A percentile compares a stretch with the other conserved stretches of the same genome.
Evolutionary conservation across 2,113 vertebrate genomes (phyloP).

Genomic region (Dipodomys merriami): DNA sequence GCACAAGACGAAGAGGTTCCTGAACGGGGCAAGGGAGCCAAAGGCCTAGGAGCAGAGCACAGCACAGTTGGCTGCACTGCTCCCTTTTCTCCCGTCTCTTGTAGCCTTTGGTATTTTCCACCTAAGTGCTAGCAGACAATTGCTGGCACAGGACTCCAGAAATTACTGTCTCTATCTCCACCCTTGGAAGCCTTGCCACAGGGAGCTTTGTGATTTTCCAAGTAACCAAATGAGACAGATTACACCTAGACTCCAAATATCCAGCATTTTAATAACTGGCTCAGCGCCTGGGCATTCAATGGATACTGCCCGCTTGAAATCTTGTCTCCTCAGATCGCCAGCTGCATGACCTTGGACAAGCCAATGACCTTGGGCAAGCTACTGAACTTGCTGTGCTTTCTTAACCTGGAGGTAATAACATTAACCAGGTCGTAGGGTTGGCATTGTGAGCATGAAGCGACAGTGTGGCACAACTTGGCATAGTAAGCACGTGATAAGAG

Average conservation of each 20-base stretch:
- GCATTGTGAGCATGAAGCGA: background rate
- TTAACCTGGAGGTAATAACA: background rate
- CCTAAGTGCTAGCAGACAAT: slow-evolving; percentile 11
- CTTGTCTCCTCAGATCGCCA: background rate
- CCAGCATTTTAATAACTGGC: background rate
- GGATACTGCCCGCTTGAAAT: background rate
- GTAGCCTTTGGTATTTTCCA: background rate
- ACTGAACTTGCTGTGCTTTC: background rate
- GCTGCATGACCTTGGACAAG: background rate
- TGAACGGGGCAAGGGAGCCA: background rate
- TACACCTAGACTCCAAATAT: slow-evolving; percentile 45
- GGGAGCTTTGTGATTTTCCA: slow-evolving; percentile 6
- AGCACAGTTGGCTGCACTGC: background rate
- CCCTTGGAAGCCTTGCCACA: slow-evolving; percentile 37
- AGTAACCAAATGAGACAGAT: background rate
- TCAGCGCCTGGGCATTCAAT: background rate
- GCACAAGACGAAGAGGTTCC: background rate
- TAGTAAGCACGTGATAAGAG: background rate
- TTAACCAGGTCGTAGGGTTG: background rate
- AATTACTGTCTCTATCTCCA: slow-evolving; percentile 61
- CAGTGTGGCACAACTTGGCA: background rate
- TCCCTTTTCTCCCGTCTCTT: background rate
- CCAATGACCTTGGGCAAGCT: background rate
- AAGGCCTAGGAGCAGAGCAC: background rate
- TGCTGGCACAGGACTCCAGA: slow-evolving; percentile 30